Evolutionary conservation across 1,140 invertebrate species (phyloP).

Genomic region (Neodiprion fabricii): DNA sequence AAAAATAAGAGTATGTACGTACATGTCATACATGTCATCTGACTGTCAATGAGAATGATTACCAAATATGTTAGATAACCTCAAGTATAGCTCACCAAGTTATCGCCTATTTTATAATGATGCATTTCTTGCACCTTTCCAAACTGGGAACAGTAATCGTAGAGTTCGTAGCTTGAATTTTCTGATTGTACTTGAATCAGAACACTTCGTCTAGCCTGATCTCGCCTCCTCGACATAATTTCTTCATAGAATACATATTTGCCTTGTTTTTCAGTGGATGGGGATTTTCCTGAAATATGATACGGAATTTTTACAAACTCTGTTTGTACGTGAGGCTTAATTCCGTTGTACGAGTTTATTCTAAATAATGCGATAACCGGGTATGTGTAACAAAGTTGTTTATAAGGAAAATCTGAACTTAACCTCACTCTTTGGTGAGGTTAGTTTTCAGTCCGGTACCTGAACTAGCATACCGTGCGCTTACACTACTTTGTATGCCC

Average conservation of each 20-base stretch:
- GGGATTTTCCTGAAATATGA: not conserved
- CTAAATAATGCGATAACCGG: no score
- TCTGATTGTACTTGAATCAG: slow-evolving; percentile 70
- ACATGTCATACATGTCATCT: slow-evolving; percentile 19
- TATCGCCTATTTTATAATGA: slow-evolving; percentile 65
- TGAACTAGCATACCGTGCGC: not conserved
- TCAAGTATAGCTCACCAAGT: slow-evolving; percentile 44
- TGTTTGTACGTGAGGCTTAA: no score
- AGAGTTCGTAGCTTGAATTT: slow-evolving; percentile 67
- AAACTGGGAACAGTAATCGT: slow-evolving; percentile 69
- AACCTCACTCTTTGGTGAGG: not conserved
- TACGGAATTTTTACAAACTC: not conserved
- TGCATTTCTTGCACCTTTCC: slow-evolving; percentile 66
- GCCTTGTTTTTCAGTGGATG: not conserved
- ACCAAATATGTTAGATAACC: slow-evolving; percentile 14
- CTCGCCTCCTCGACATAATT: slow-evolving; percentile 51
- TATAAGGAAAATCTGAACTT: no score
- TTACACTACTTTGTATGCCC: not conserved
- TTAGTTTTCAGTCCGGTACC: not conserved
- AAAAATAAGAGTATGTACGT: slow-evolving; percentile 21
- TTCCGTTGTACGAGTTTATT: no score
- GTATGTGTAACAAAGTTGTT: no score
- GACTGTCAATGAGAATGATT: slow-evolving; percentile 8
- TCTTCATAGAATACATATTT: slow-evolving; percentile 45
- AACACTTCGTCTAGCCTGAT: slow-evolving; percentile 67